Conservation (phyloP, 2,797 vertebrate genomes). For the Enteromius viviparus region DNA sequence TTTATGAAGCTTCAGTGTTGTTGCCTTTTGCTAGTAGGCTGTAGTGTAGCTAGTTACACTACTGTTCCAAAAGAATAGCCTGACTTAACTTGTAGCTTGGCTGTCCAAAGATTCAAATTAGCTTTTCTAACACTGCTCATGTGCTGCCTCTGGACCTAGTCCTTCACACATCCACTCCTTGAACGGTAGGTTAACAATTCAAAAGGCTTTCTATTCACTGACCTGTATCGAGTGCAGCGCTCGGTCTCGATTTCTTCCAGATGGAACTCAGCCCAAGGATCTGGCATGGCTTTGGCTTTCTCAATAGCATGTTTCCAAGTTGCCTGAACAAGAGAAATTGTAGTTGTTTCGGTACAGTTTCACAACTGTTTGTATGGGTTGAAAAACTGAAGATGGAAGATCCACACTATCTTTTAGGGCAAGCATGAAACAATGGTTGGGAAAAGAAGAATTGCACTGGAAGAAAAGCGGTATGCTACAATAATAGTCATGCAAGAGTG, state of each 20-base stretch:
- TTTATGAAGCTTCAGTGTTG: neutral
- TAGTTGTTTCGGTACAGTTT: neutral
- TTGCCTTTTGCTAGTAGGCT: neutral
- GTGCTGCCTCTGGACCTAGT: neutral
- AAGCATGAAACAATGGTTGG: neutral
- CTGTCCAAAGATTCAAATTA: neutral
- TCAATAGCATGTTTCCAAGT: constrained; percentile 91
- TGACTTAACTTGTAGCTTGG: neutral
- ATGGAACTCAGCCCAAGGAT: constrained; percentile 97
- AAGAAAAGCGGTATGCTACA: neutral
- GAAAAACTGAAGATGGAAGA: neutral
- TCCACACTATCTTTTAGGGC: neutral
- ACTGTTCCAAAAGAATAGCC: neutral
- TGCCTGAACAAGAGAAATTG: constrained; percentile 75
- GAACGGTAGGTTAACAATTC: neutral
- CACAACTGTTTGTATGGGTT: neutral
- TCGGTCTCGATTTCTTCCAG: constrained; percentile 90
- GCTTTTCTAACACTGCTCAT: neutral
- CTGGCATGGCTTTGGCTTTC: constrained; percentile 95
- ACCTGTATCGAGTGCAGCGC: constrained; percentile 87
- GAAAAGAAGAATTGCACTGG: neutral
- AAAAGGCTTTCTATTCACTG: constrained; percentile 5
- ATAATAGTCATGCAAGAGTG: constrained; percentile 23
- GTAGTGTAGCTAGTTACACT: neutral
- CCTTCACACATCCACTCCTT: neutral